These are phyloP conservation scores for Calliphora vomitoria DNA, from an alignment of 2,888 invertebrate species.

Conservation along the genomic window DNA sequence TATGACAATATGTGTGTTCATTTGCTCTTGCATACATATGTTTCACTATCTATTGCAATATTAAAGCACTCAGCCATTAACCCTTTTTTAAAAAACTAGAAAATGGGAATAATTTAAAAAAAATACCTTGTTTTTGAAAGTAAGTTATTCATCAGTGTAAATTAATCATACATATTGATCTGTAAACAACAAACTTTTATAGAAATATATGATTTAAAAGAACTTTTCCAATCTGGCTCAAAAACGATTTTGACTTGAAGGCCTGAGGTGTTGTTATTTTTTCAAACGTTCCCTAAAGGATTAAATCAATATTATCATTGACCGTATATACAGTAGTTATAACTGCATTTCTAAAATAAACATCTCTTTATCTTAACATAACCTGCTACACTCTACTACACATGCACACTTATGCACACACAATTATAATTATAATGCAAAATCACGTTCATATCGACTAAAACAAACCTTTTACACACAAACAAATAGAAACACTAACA, in stretches of 20 bases:
- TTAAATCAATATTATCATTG: slow-evolving; percentile 57
- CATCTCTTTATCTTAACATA: slow-evolving; percentile 61
- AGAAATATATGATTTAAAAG: no score
- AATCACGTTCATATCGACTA: slow-evolving; percentile 64
- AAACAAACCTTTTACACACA: slow-evolving; percentile 46
- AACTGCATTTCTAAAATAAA: slow-evolving; percentile 59
- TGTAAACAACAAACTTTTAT: no score
- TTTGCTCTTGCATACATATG: not conserved
- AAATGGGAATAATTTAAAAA: no score
- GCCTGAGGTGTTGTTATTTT: not conserved
- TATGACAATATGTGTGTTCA: not conserved
- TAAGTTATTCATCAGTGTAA: no score
- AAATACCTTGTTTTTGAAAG: no score
- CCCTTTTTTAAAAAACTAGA: not conserved
- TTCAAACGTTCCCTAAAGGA: slow-evolving; percentile 17
- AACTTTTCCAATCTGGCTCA: no score
- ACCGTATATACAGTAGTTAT: slow-evolving; percentile 43
- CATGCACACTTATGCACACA: not conserved
- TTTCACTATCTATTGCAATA: not conserved
- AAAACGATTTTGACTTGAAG: no score
- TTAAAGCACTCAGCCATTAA: not conserved
- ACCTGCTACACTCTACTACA: slow-evolving; percentile 10
- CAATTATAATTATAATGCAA: slow-evolving; percentile 68
- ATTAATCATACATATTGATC: no score
- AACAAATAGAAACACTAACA: slow-evolving; percentile 48